These are phyloP conservation scores for Phyllotis vaccarum DNA, from an alignment of 2,797 vertebrate species.

Conservation along the genomic window DNA sequence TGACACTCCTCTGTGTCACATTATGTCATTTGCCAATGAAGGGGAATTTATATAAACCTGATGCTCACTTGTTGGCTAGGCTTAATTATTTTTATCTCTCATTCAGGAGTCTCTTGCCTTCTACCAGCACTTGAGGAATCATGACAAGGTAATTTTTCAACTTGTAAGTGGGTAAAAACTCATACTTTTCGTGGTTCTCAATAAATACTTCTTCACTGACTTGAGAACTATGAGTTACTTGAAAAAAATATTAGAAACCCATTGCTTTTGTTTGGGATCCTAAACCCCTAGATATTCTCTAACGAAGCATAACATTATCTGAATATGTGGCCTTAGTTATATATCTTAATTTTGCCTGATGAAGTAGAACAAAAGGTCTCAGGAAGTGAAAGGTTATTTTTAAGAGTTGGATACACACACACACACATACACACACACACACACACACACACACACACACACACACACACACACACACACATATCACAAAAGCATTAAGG, in stretches of 20 bases:
- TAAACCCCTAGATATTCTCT: constrained; percentile 46
- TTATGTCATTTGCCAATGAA: background rate
- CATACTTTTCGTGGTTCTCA: constrained; percentile 37
- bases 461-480: no score
- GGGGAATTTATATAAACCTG: background rate
- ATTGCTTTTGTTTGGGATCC: constrained; percentile 39
- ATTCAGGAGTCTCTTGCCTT: background rate
- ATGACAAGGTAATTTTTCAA: constrained; percentile 6
- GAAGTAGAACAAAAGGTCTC: constrained; percentile 42
- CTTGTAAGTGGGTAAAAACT: constrained; percentile 26
- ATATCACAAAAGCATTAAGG: background rate
- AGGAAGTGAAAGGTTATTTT: constrained; percentile 57
- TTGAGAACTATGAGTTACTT: constrained; percentile 36
- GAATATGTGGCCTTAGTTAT: background rate
- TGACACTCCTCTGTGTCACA: background rate
- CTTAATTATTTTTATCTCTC: constrained; percentile 11
- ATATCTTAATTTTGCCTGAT: constrained; percentile 52
- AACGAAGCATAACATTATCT: constrained; percentile 47
- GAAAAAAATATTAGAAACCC: constrained; percentile 3
- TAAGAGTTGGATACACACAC: constrained; percentile 14
- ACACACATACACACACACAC: no score
- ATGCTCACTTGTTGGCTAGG: background rate
- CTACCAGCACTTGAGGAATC: constrained; percentile 48
- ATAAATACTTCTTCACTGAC: constrained; percentile 37
- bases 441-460: no score